These are phyloP conservation scores for Lepidochrysops patricia DNA, from an alignment of 2,888 invertebrate genomes.

Conservation along the genomic window DNA sequence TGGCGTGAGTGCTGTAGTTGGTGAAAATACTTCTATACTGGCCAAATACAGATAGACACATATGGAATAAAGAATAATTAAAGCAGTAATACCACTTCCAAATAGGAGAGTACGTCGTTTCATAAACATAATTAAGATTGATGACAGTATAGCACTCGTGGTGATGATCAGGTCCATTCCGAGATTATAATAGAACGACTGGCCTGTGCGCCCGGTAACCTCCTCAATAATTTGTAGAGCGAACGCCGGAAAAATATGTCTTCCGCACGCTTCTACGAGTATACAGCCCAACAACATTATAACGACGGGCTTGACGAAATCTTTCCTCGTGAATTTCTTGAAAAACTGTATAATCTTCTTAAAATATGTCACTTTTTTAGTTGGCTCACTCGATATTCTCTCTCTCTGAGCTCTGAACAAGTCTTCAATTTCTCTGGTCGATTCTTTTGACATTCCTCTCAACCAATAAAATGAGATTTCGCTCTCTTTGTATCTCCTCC, in stretches of 20 bases:
- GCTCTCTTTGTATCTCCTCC: conserved; percentile 58
- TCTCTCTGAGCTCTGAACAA: conserved; percentile 38
- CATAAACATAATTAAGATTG: conserved; percentile 39
- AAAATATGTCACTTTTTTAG: conserved; percentile 17
- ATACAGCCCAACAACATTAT: conserved; percentile 34
- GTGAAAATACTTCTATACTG: conserved; percentile 29
- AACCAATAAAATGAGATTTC: conserved; percentile 64
- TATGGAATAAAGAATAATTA: conserved; percentile 31
- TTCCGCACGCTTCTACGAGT: conserved; percentile 41
- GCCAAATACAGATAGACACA: conserved; percentile 38
- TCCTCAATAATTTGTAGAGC: conserved; percentile 44
- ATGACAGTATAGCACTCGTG: conserved; percentile 36
- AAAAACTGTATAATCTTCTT: conserved; percentile 25
- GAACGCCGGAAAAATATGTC: conserved; percentile 45
- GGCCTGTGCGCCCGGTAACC: conserved; percentile 33
- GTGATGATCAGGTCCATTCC: conserved; percentile 42
- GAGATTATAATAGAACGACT: conserved; percentile 40
- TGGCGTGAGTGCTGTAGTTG: conserved; percentile 34
- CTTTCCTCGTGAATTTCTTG: conserved; percentile 36
- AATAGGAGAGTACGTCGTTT: conserved; percentile 43
- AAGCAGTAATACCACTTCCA: conserved; percentile 37
- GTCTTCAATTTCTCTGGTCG: conserved; percentile 34
- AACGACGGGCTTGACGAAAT: conserved; percentile 43
- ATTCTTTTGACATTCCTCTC: conserved; percentile 44
- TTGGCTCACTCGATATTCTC: conserved; percentile 15